Base-by-base conservation (phyloP, 2,888 invertebrate genomes). In the Rhamnusium bicolor region DNA sequence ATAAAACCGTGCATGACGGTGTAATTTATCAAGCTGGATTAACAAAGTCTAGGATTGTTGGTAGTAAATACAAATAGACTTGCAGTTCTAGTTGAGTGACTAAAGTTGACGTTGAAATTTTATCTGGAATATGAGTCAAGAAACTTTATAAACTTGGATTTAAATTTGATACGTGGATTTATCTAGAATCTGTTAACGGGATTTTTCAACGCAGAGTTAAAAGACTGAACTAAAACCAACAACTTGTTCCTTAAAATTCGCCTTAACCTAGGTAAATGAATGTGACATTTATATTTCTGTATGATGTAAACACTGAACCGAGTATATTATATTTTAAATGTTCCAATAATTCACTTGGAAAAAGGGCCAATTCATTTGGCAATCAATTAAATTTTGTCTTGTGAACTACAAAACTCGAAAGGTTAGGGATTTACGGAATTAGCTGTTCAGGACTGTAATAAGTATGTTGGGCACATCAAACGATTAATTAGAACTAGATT, bases 21-120 rank as follows among this genome's bases (percentile, higher is more conserved):
- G 54, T n/a, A 54, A 24, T 54, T 54, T 54, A 54, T 54, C 19
- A 21, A 54, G 7, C n/a, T n/a, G 27, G 14, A 24, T 54, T 54
- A 54, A 54, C 27, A 54, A 54, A 54, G 24, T 54, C 40, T 54
- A 24, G 21, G 12, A 54, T n/a, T 12, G 14, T 58, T 32, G 27
- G 16, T 29, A 8, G 40, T 12, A 61, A 18, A 61, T 32, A 46
- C 8, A n/a, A 46, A 4, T 3, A 12, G 1, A 56, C 1, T 24
- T 56, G 32, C 12, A 46, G 46, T 12, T 8, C 12, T n/a, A 24
- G 2, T 54, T n/a, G 54, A 27, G 54, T 6, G 24, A 21, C 12
- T 54, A 54, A 54, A 54, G 54, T 54, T 54, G 40, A n/a, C 10
- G 21, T 3, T n/a, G 21, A 19, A 10, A 19, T 19, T 53, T 21